Base-by-base conservation (phyloP, 2,797 vertebrate genomes). In the Microhierax caerulescens region DNA sequence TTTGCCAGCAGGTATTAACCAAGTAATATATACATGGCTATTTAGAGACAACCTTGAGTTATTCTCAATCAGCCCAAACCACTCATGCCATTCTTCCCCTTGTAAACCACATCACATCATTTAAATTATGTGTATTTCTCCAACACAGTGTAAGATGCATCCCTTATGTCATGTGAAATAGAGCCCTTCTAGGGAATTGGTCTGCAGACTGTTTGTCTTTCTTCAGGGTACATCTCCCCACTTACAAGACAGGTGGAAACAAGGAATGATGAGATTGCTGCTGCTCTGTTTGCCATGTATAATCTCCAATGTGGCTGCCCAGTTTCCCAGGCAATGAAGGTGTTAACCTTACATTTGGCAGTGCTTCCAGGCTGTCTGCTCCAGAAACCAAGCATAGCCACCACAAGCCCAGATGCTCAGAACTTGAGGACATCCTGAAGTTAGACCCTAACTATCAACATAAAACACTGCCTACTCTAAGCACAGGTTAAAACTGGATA, bases 1-100 rank as follows among this genome's bases (percentile, higher is more conserved):
- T 39, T 68, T 91, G 74, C 84, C 80, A 95, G 90, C 80, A 95
- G 77, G 64, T 94, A 94, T 77, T 87, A 95, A 87, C 74, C 70
- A 95, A 86, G 77, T 82, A 94, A 96, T 87, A 89, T 2, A 93
- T 13, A 92, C 43, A 67, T 27, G 59, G 83, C 24, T 93, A 67
- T 83, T 93, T 48, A 91, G 39, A 87, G 32, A 85, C 74, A 94
- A 93, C 72, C 51, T 68, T 41, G 34, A 85, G 51, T 79, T 91
- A 93, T 41, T 92, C 68, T 51, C n/a, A 45, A 50, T 89, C 94
- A 87, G 81, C 17, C 67, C 81, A 96, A 95, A 92, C 65, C 34
- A 86, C n/a, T 88, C 69, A 78, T n/a, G 69, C 37, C 65, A 84
- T 72, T 92, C 57, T 83, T 90, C 18, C 50, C 50, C 83, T 60